phyloP scores from a whole-genome alignment of 1,140 invertebrate species.

The Drosophila micromelanica region DNA sequence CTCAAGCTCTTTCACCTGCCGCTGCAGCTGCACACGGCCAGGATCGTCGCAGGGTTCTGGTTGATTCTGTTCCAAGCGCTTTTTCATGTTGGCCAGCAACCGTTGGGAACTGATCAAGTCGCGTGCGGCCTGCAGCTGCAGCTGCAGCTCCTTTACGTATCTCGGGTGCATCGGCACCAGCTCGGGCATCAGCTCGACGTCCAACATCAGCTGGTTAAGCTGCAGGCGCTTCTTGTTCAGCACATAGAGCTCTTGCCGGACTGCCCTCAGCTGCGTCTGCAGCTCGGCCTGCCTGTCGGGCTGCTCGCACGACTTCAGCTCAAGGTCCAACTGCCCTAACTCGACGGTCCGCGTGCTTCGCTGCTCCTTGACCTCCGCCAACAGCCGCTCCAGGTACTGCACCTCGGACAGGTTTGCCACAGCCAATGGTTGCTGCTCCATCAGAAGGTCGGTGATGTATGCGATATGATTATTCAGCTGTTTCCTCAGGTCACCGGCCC shows the following conservation, averaged over 20 bases:
- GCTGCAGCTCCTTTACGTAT: not conserved
- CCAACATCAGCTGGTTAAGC: not conserved
- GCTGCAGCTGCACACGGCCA: too few species aligned
- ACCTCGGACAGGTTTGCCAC: not conserved
- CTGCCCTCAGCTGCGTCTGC: not conserved
- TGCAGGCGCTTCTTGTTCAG: not conserved
- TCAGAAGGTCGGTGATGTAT: too few species aligned
- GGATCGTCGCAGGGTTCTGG: too few species aligned
- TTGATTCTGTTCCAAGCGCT: not conserved
- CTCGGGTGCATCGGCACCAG: not conserved
- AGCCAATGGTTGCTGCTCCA: too few species aligned
- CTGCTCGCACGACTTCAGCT: not conserved
- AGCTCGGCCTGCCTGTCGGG: not conserved
- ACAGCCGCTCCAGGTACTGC: not conserved
- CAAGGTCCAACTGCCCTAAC: not conserved
- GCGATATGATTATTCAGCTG: too few species aligned
- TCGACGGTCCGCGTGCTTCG: not conserved
- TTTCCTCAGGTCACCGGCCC: too few species aligned
- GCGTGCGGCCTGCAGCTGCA: not conserved
- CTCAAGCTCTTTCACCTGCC: not conserved
- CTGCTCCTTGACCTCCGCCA: not conserved
- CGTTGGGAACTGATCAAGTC: not conserved
- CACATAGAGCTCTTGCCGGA: not conserved
- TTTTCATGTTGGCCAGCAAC: not conserved
- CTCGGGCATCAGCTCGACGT: not conserved